Percentiles rank a stretch among this genome's conserved stretches.
Conservation (phyloP, 1,140 invertebrate species). For the Thereuonema tuberculata region DNA sequence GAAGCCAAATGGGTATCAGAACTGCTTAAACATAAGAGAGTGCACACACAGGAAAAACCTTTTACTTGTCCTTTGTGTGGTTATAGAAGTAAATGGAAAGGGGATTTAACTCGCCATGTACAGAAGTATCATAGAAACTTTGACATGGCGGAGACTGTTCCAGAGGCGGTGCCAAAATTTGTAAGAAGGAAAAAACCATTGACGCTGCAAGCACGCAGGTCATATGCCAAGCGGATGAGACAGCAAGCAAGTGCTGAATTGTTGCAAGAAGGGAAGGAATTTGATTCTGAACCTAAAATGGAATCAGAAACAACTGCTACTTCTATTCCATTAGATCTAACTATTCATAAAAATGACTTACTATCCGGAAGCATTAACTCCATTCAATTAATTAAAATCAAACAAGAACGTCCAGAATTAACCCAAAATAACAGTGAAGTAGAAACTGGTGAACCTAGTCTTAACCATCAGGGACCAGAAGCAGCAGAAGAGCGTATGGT, state of each 20-base stretch:
- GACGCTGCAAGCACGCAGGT: slow-evolving; percentile 62
- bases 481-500: neutral
- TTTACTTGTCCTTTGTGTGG: slow-evolving; percentile 31
- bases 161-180: slow-evolving; percentile 69
- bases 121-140: slow-evolving; percentile 31
- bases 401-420: slow-evolving; percentile 32
- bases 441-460: neutral
- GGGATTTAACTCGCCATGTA: slow-evolving; percentile 34
- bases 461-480: neutral
- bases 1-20: slow-evolving; percentile 73
- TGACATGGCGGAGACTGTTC: slow-evolving; percentile 14
- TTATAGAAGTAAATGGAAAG: slow-evolving; percentile 37
- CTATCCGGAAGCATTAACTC: too few relatives aligned
- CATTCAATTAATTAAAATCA: neutral
- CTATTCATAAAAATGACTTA: neutral
- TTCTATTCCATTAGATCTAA: neutral
- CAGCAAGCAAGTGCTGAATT: neutral
- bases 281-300: neutral
- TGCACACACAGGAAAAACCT: slow-evolving; percentile 39
- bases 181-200: too few relatives aligned
- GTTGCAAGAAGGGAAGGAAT: too few relatives aligned
- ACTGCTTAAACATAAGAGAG: slow-evolving; percentile 53
- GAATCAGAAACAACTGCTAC: neutral
- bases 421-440: slow-evolving; percentile 50
- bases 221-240: slow-evolving; percentile 38